Base-by-base conservation (phyloP, 2,797 vertebrate species). In the Oreortyx pictus region DNA sequence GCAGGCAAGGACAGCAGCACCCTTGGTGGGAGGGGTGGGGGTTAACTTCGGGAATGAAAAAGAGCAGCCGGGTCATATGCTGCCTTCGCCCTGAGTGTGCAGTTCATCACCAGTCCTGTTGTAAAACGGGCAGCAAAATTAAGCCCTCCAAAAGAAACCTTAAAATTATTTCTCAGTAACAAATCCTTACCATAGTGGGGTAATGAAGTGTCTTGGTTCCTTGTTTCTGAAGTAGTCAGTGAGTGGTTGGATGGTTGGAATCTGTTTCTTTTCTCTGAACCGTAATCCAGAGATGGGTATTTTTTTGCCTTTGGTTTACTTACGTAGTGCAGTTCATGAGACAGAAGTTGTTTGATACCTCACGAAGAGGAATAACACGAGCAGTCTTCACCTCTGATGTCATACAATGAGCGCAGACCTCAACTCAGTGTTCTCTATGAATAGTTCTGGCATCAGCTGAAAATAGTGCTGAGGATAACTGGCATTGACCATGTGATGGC, bases 381-480 rank as follows among this genome's bases (percentile, higher is more conserved):
- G 67, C 54, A 49, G 20, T 72, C 37, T 60, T 91, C 0, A 0
- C 70, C 57, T 85, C 62, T 0, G 1, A 22, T 88, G 46, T 68
- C 74, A 17, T 60, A 79, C 71, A 88, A 49, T 11, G 83, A 94
- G 62, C 76, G 86, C 76, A 5, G 5, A 80, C 78, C 78, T 89
- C 88, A 25, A 68, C 78, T 27, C n/a, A 9, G 85, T 88, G 64
- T 86, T 88, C 41, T 76, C 81, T 82, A 22, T 71, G 82, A 95
- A 79, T 61, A 88, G 90, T 92, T 91, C 49, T 86, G 94, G 87
- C 71, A 67, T 35, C 60, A 56, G 86, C 96, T 95, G 90, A 95
- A 94, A 95, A 95, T 95, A 95, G 92, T 74, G 44, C 88, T 11
- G 77, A 84, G 94, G 83, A 75, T 93, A 92, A 92, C 91, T 95